Evolutionary conservation across 2,888 invertebrate genomes (phyloP).

Genomic region (Hoplodrina blanda): DNA sequence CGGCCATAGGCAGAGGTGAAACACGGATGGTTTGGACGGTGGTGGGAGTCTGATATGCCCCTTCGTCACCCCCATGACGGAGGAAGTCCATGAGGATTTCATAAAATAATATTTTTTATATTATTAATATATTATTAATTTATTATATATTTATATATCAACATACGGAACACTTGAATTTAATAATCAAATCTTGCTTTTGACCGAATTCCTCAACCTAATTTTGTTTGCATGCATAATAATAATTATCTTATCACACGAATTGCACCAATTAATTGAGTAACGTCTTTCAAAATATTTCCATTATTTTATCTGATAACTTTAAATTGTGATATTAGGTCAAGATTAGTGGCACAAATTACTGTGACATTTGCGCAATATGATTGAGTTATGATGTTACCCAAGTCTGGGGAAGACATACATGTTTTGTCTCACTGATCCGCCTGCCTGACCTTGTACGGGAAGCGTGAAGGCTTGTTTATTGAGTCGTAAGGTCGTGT

Average conservation of each 20-base stretch:
- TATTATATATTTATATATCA: too few relatives aligned
- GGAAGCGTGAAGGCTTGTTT: too few relatives aligned
- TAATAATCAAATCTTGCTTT: constrained; percentile 5
- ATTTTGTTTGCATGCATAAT: constrained; percentile 45
- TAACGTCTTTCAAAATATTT: constrained; percentile 44
- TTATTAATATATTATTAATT: too few relatives aligned
- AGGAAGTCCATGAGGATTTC: too few relatives aligned
- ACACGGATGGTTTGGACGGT: too few relatives aligned
- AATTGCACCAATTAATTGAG: constrained; percentile 41
- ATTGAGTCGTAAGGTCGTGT: too few relatives aligned
- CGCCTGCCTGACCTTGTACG: background rate
- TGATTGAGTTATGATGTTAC: background rate
- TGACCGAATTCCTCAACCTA: constrained; percentile 42
- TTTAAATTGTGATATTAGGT: constrained; percentile 19
- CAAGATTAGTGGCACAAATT: constrained; percentile 37
- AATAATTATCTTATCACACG: constrained; percentile 44
- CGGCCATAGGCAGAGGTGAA: too few relatives aligned
- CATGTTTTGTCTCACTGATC: background rate
- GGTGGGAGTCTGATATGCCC: too few relatives aligned
- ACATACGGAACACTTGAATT: constrained; percentile 23
- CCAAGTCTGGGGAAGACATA: background rate
- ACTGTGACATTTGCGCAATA: constrained; percentile 35
- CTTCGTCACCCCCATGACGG: too few relatives aligned
- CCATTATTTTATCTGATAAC: constrained; percentile 44
- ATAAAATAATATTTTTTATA: too few relatives aligned